phyloP scores from a whole-genome alignment of 2,113 vertebrate genomes.

The Salvator merianae region DNA sequence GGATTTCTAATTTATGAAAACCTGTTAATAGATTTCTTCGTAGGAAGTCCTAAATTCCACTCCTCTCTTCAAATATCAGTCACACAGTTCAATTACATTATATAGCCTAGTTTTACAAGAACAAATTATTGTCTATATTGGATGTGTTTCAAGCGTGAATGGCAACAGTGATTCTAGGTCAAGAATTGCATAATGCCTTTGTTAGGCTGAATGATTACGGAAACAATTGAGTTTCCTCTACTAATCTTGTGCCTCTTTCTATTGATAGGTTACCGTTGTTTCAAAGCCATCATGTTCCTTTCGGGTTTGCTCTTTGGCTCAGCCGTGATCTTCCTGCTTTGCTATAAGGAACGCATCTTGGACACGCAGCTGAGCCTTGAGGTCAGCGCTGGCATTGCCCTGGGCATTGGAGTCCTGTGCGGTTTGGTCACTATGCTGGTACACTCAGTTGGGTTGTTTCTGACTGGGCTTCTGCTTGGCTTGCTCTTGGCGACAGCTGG shows the following conservation, averaged over 20 bases:
- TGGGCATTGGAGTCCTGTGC: conserved; percentile 87
- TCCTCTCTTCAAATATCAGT: not conserved
- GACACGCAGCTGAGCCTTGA: conserved; percentile 89
- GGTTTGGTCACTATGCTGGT: conserved; percentile 90
- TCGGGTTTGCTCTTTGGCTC: conserved; percentile 88
- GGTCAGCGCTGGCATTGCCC: conserved; percentile 85
- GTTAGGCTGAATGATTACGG: conserved; percentile 3
- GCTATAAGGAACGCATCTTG: conserved; percentile 87
- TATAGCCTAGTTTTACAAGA: not conserved
- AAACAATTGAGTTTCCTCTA: not conserved
- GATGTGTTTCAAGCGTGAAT: conserved; percentile 1
- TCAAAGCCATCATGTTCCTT: conserved; percentile 92
- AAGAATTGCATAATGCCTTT: not conserved
- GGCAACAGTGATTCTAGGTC: not conserved
- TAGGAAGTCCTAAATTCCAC: not conserved
- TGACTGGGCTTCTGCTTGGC: conserved; percentile 87
- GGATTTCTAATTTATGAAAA: not conserved
- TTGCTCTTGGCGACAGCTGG: conserved; percentile 80
- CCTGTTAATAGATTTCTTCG: not conserved
- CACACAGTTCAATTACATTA: not conserved
- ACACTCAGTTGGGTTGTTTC: conserved; percentile 88
- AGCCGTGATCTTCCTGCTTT: conserved; percentile 85
- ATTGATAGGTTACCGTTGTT: conserved; percentile 85
- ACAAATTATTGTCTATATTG: not conserved
- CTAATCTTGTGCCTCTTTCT: conserved; percentile 20